Evolutionary conservation across 2,797 vertebrate species (phyloP).

Genomic region (Eulemur rubriventer): DNA sequence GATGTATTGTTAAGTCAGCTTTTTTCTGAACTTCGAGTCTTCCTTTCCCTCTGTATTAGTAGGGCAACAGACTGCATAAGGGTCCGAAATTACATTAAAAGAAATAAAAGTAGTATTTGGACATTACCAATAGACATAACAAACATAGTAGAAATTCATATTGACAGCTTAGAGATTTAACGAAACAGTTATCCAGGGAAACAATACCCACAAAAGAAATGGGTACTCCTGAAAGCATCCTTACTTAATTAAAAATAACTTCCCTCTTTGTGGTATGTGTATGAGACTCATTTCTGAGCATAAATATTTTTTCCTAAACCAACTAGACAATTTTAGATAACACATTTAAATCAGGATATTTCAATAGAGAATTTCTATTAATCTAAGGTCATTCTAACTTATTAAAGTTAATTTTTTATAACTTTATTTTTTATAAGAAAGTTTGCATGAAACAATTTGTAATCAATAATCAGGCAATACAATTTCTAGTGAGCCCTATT

Average conservation of each 20-base stretch:
- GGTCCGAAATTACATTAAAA: not conserved
- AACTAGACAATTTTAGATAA: not conserved
- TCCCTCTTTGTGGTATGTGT: not conserved
- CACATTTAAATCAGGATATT: not conserved
- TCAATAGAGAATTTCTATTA: conserved; percentile 1
- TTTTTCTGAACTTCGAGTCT: not conserved
- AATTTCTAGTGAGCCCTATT: not conserved
- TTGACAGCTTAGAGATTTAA: not conserved
- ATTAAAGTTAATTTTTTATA: not conserved
- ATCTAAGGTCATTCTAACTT: not conserved
- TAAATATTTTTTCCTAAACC: not conserved
- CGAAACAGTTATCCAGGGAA: not conserved
- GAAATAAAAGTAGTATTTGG: not conserved
- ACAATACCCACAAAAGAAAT: not conserved
- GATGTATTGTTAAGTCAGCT: not conserved
- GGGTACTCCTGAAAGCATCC: not conserved
- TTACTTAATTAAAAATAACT: not conserved
- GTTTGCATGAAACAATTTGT: not conserved
- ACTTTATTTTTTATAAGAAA: not conserved
- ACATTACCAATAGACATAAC: not conserved
- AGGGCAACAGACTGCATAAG: not conserved
- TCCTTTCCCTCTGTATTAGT: not conserved
- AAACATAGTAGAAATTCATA: not conserved
- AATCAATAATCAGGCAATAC: not conserved
- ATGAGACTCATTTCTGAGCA: not conserved